Base-by-base conservation (phyloP, 2,888 invertebrate species). In the Hanleya hanleyi region DNA sequence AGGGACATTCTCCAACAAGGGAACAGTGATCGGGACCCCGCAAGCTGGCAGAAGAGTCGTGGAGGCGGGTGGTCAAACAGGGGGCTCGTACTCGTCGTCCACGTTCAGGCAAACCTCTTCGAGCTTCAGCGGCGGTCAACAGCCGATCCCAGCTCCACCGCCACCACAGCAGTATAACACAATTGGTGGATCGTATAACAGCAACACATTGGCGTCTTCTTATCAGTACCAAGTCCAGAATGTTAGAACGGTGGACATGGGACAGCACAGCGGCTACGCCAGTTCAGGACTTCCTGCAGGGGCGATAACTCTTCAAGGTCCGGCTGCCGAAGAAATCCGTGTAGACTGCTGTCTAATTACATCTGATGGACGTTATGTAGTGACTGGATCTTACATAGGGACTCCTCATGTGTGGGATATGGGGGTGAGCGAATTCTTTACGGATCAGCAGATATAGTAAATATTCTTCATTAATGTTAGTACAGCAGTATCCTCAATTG, bases 361-460 rank as follows among this genome's bases (percentile, higher is more conserved):
- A 0, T 76, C 77, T 29, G 87, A 90, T 72, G 88, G 90, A 26
- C 74, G 83, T 5, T 86, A 86, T 77, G 91, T 90, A 0, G 84
- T 90, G 47, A 91, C 91, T 2, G 90, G 90, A 3, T 90, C 90
- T 32, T 85, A 86, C 68, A 81, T 85, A 9, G 90, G 90, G 38
- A 90, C 91, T 37, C 90, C 91, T 18, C 90, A 91, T 86, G 87
- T 90, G 38, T 91, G 91, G 91, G 88, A 91, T 73, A 89, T 90
- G 87, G 85, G 84, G 83, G 90, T 90, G 75, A 75, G 70, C 67
- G 33, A 41, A 7, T 12, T 41, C 9, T 41, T n/a, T n/a, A n/a
- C n/a, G n/a, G n/a, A n/a, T n/a, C n/a, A n/a, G n/a, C n/a, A n/a
- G n/a, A n/a, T n/a, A n/a, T n/a, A n/a, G n/a, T n/a, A n/a, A n/a